These are phyloP conservation scores for Zalophus californianus DNA, from an alignment of 2,797 vertebrate genomes.

Conservation along the genomic window DNA sequence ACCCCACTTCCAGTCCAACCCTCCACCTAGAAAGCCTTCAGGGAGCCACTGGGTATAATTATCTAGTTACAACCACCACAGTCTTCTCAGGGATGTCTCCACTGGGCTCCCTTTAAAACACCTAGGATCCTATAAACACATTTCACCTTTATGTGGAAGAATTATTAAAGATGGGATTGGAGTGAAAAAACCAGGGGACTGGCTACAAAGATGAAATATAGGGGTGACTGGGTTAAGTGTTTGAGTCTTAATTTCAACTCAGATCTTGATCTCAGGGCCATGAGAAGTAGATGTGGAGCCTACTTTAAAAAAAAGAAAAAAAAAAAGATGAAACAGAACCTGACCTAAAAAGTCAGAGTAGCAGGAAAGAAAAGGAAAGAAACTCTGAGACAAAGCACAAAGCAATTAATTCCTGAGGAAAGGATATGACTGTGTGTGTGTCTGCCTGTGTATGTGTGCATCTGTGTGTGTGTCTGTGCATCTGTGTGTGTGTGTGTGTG, in stretches of 20 bases:
- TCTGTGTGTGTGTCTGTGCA: not conserved
- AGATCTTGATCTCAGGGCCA: not conserved
- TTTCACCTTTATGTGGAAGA: not conserved
- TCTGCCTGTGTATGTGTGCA: too few species aligned
- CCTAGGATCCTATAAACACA: not conserved
- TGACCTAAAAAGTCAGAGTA: not conserved
- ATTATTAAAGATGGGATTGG: not conserved
- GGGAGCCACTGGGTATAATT: not conserved
- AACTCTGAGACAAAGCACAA: not conserved
- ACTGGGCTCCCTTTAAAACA: not conserved
- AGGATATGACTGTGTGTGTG: not conserved
- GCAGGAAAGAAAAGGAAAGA: not conserved
- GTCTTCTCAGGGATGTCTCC: not conserved
- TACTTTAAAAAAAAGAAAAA: not conserved
- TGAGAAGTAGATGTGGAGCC: not conserved
- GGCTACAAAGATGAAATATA: not conserved
- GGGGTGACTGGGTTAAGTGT: not conserved
- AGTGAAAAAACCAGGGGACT: not conserved
- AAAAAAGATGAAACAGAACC: not conserved
- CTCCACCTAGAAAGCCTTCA: too few species aligned
- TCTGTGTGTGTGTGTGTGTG: not conserved
- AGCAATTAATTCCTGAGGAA: not conserved
- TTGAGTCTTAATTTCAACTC: not conserved
- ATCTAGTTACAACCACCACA: accelerated
- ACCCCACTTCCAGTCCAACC: not conserved